Base-by-base conservation (phyloP, 2,888 invertebrate genomes). In the Athetis lepigone region DNA sequence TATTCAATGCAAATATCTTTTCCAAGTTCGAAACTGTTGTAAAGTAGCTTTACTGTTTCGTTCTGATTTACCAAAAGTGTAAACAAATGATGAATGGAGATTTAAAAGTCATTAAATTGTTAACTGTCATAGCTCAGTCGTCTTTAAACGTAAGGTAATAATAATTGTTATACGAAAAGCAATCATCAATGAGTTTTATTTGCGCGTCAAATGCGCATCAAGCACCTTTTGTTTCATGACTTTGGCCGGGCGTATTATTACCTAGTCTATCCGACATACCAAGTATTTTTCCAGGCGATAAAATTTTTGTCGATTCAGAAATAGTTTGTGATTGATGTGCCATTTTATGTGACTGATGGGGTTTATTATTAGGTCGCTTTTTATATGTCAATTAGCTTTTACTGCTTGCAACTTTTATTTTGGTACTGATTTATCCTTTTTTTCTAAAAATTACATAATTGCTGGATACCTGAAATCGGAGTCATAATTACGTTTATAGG, bases 11-110 rank as follows among this genome's bases (percentile, higher is more conserved):
- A 37, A 70, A 63, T 51, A 70, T 29, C 33, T 29, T 40, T 19
- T 51, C 13, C 6, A 46, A 62, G 16, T 46, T 51, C 21, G 8
- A 40, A 70, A 51, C 18, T 37, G 40, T 39, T 51, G 3, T 62
- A 8, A 36, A 23, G 23, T n/a, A 51, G 23, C 49, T 46, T 51
- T 51, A 23, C 11, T 25, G 40, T 23, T 62, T 23, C 16, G 46
- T 70, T 50, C 50, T 50, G 29, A 70, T 70, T 58, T 45, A 50
- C 7, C 21, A 40, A 45, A 69, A 70, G 39, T 50, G 25, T 58
- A 37, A 65, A 33, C 43, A 69, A 59, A 43, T 49, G 23, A 13
- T 63, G 25, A 4, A 36, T 63, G 33, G 7, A 36, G n/a, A 39
- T 67, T 67, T 8, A 39, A 39, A 67, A 64, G 23, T 64, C 25